Conservation (phyloP, 2,888 invertebrate genomes). For the Apodemia mormo region DNA sequence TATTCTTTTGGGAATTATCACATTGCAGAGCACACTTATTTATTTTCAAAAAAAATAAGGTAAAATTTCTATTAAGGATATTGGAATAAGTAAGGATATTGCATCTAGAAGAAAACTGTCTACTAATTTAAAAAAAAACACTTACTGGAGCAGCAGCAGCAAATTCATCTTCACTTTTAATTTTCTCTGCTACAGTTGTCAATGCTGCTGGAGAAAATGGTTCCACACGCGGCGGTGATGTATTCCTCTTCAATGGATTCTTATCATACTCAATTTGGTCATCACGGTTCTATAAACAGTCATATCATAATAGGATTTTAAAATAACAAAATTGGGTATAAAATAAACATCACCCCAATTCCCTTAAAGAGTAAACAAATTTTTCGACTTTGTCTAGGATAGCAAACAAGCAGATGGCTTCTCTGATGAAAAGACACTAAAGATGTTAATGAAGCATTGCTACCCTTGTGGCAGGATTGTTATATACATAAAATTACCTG, state of each 20-base stretch:
- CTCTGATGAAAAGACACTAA: too few species aligned
- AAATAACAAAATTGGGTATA: neutral
- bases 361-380: neutral
- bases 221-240: slow-evolving; percentile 92
- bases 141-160: slow-evolving; percentile 89
- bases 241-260: slow-evolving; percentile 86
- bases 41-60: too few species aligned
- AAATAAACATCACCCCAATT: neutral
- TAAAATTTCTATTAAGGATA: too few species aligned
- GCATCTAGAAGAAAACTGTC: too few species aligned
- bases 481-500: too few species aligned
- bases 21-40: too few species aligned
- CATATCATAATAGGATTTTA: neutral
- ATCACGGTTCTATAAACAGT: slow-evolving; percentile 86
- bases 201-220: slow-evolving; percentile 88
- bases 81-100: too few species aligned
- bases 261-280: slow-evolving; percentile 96
- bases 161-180: slow-evolving; percentile 93
- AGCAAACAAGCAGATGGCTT: too few species aligned
- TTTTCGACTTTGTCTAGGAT: too few species aligned
- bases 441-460: too few species aligned
- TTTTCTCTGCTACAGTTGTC: slow-evolving; percentile 89
- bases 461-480: too few species aligned
- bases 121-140: slow-evolving; percentile 10
- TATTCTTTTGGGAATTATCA: too few species aligned